Conservation (phyloP, 53 echinoderm and acorn worm genomes). For the Mesocentrotus franciscanus region DNA sequence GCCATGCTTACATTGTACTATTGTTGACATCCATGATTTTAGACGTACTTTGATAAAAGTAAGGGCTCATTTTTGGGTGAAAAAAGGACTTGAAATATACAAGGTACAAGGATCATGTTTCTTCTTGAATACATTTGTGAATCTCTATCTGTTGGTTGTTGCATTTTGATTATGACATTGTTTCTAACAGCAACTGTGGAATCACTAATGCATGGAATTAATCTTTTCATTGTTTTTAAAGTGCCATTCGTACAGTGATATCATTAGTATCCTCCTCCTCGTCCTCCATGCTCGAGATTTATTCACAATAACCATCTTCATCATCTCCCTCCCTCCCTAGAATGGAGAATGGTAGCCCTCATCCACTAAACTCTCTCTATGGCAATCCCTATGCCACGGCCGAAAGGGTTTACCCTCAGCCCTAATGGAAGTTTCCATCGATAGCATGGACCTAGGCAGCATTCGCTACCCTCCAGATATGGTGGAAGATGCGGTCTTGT, state of each 20-base stretch:
- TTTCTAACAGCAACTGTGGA: not conserved
- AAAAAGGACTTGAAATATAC: not conserved
- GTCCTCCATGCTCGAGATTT: conserved; percentile 1
- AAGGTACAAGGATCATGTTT: not conserved
- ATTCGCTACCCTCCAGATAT: conserved; percentile 60
- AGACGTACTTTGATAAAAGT: too few species aligned
- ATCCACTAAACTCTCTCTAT: conserved; percentile 7
- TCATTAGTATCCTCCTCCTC: not conserved
- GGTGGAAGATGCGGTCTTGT: conserved; percentile 53
- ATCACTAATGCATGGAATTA: not conserved
- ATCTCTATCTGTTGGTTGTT: not conserved
- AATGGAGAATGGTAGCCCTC: conserved; percentile 10
- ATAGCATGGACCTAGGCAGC: conserved; percentile 49
- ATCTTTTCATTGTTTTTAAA: not conserved
- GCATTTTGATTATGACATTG: not conserved
- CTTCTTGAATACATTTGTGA: conserved; percentile 11
- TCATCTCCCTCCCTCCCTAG: conserved; percentile 20
- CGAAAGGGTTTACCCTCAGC: not conserved
- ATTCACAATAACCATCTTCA: conserved; percentile 5
- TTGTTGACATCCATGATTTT: too few species aligned
- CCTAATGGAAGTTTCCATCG: conserved; percentile 46
- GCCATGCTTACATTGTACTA: too few species aligned
- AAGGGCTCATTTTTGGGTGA: not conserved
- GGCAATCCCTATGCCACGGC: conserved; percentile 48
- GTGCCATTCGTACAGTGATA: not conserved